Evolutionary conservation across 2,888 invertebrate species (phyloP).

Genomic region (Rhagophthalmus giganteus): DNA sequence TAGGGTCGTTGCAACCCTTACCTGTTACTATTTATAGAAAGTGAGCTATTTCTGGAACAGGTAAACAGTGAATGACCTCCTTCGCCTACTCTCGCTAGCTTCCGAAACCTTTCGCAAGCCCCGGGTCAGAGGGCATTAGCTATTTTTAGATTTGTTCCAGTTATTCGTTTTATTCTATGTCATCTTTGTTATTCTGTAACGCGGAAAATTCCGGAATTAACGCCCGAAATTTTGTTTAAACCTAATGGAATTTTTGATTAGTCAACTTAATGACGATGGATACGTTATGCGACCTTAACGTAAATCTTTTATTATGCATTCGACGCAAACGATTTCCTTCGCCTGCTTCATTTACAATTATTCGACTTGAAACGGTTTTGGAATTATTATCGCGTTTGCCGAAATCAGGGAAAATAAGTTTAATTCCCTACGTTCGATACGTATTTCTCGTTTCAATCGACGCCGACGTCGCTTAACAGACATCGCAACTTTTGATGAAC

Average conservation of each 20-base stretch:
- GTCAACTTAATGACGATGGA: constrained; percentile 1
- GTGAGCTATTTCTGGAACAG: constrained; percentile 38
- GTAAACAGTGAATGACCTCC: constrained; percentile 40
- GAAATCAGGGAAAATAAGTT: too few species aligned
- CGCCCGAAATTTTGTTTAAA: constrained; percentile 4
- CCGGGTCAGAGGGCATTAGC: constrained; percentile 25
- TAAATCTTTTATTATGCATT: background rate
- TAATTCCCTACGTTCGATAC: too few species aligned
- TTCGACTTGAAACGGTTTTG: too few species aligned
- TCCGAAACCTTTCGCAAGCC: constrained; percentile 31
- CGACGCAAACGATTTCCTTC: too few species aligned
- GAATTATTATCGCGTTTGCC: too few species aligned
- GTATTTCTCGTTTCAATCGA: too few species aligned
- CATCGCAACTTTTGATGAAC: too few species aligned
- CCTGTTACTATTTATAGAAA: constrained; percentile 35
- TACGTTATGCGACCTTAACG: background rate
- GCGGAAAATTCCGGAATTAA: constrained; percentile 4
- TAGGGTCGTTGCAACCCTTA: constrained; percentile 20
- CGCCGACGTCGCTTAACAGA: too few species aligned
- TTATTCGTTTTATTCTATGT: constrained; percentile 22
- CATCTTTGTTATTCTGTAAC: constrained; percentile 15
- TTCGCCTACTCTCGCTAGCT: constrained; percentile 33
- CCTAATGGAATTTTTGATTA: constrained; percentile 35
- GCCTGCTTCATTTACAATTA: too few species aligned
- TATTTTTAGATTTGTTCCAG: constrained; percentile 34